These are phyloP conservation scores for Epinephelus coioides DNA, from an alignment of 2,797 vertebrate species.

Conservation along the genomic window DNA sequence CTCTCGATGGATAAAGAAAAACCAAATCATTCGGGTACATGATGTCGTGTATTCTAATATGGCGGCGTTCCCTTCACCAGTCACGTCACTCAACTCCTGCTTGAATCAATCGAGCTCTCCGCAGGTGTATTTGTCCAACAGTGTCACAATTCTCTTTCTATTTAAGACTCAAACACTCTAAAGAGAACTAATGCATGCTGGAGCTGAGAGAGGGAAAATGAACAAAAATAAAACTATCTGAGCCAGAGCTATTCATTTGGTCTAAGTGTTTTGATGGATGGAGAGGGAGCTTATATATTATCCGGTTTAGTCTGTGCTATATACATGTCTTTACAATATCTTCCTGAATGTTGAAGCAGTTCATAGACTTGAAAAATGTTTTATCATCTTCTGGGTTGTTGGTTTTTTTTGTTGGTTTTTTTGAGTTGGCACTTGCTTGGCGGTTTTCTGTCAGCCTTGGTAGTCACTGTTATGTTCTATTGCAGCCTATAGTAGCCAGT, in stretches of 20 bases:
- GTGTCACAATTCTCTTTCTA: constrained; percentile 70
- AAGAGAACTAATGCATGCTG: constrained; percentile 82
- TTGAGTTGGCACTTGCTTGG: constrained; percentile 97
- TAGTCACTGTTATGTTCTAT: constrained; percentile 93
- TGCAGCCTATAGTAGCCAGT: constrained; percentile 94
- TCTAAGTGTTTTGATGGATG: constrained; percentile 95
- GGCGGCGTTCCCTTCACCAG: constrained; percentile 50
- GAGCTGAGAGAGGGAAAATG: constrained; percentile 73
- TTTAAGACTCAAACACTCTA: constrained; percentile 83
- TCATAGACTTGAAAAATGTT: constrained; percentile 95
- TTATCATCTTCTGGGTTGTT: constrained; percentile 66
- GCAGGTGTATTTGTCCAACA: constrained; percentile 57
- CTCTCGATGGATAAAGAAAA: constrained; percentile 41
- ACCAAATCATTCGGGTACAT: constrained; percentile 44
- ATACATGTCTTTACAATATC: constrained; percentile 99
- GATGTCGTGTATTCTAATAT: constrained; percentile 54
- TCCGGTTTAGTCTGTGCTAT: constrained; percentile 99
- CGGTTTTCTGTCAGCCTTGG: constrained; percentile 92
- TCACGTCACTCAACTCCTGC: constrained; percentile 60
- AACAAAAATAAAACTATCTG: constrained; percentile 87
- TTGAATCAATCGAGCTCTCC: constrained; percentile 61
- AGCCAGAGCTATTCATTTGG: constrained; percentile 94
- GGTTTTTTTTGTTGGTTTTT: constrained; percentile 77
- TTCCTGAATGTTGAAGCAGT: constrained; percentile 99
- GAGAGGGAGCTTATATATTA: constrained; percentile 98